A percentile compares a stretch with the other conserved stretches of the same genome.
Conservation (phyloP, 2,113 vertebrate species). For the Lates calcarifer region DNA sequence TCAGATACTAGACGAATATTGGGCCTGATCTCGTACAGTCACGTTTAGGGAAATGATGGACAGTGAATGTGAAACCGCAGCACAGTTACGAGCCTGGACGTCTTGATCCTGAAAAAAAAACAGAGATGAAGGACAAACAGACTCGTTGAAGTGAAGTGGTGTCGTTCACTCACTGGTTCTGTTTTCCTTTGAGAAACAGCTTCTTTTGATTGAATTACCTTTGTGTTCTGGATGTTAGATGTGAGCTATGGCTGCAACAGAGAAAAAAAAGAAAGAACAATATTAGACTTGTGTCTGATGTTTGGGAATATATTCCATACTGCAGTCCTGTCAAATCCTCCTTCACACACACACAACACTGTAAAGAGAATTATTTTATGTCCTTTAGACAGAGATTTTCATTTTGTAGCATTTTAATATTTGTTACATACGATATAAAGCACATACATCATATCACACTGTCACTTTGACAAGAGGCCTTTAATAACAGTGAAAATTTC, state of each 20-base stretch:
- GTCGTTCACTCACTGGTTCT: slow-evolving; percentile 9
- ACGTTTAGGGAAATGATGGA: not conserved
- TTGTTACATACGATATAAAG: not conserved
- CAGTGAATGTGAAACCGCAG: not conserved
- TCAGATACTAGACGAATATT: not conserved
- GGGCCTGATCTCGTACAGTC: not conserved
- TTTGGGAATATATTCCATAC: not conserved
- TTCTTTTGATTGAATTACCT: not conserved
- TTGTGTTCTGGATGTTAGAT: not conserved
- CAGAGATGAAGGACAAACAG: slow-evolving; percentile 43
- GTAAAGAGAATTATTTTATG: not conserved
- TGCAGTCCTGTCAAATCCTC: not conserved
- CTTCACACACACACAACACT: not conserved
- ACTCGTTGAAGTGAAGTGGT: slow-evolving; percentile 2
- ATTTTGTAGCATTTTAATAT: not conserved
- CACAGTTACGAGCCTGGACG: not conserved
- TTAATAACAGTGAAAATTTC: not conserved
- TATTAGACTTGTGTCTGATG: not conserved
- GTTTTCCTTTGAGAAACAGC: not conserved
- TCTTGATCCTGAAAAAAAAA: slow-evolving; percentile 29
- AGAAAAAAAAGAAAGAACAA: not conserved
- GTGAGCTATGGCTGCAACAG: not conserved
- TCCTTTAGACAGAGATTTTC: too few relatives aligned
- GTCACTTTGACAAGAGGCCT: not conserved
- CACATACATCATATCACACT: not conserved